phyloP scores from a whole-genome alignment of 2,113 vertebrate species.

The Centropus bengalensis region DNA sequence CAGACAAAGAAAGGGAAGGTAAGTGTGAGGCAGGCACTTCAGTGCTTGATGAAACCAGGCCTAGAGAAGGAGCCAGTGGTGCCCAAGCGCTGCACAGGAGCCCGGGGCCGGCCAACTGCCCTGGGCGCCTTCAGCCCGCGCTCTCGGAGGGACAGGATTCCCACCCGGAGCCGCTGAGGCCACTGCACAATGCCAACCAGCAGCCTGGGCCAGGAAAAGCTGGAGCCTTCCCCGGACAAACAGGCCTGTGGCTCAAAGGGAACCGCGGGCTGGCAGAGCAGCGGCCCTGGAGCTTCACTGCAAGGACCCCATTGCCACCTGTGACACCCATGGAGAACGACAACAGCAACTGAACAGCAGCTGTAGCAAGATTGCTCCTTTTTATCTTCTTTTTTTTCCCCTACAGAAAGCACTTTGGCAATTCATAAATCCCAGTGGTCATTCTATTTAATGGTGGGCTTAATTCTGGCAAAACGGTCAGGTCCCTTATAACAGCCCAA shows the following conservation, averaged over 20 bases:
- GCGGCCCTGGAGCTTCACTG: background rate
- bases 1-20: background rate
- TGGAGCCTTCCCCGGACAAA: background rate
- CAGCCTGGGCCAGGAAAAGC: background rate
- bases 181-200: background rate
- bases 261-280: background rate
- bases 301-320: background rate
- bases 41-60: background rate
- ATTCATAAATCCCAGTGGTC: background rate
- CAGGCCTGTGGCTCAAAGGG: rapidly evolving
- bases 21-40: background rate
- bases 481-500: background rate
- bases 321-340: background rate
- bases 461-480: background rate
- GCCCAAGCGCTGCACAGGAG: no score
- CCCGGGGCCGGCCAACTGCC: no score
- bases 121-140: no score
- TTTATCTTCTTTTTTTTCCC: background rate
- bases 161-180: no score
- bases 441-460: background rate
- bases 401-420: background rate
- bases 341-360: background rate
- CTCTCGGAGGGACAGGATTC: no score
- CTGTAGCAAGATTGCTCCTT: background rate
- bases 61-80: no score